Percentiles rank a stretch among this genome's conserved stretches.
Conservation (phyloP, 1,140 invertebrate genomes). For the Drosophila chauvacae region DNA sequence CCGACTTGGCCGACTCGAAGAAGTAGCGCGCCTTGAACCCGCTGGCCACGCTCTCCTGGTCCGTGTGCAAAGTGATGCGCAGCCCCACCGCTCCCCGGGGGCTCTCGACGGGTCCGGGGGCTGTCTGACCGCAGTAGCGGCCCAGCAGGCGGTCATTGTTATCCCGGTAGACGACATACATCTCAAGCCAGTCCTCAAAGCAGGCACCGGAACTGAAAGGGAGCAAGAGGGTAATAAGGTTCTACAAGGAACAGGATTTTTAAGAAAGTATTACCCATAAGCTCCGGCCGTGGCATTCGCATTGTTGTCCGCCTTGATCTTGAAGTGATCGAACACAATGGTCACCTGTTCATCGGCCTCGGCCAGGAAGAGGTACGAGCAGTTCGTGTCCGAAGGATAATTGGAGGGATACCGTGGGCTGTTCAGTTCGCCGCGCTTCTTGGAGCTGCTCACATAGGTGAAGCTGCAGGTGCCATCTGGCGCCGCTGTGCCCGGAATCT, state of each 20-base stretch:
- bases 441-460: constrained; percentile 93
- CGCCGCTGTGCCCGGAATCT: constrained; percentile 96
- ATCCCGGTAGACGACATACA: constrained; percentile 94
- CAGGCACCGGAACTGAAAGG: constrained; percentile 88
- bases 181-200: constrained; percentile 96
- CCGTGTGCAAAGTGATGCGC: constrained; percentile 93
- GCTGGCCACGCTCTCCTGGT: constrained; percentile 92
- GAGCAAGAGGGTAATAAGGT: not conserved
- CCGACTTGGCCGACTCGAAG: constrained; percentile 93
- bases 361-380: constrained; percentile 94
- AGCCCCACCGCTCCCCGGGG: constrained; percentile 93
- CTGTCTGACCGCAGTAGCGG: constrained; percentile 92
- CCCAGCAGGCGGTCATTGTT: constrained; percentile 92
- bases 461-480: constrained; percentile 96
- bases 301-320: constrained; percentile 89
- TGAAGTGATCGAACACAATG: constrained; percentile 96
- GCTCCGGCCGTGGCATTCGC: constrained; percentile 87
- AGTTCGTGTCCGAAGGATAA: constrained; percentile 96
- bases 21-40: constrained; percentile 96
- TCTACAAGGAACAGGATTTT: not conserved
- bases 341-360: constrained; percentile 95
- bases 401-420: constrained; percentile 97
- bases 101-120: constrained; percentile 95
- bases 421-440: constrained; percentile 96
- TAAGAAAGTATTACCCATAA: constrained; percentile 85